A percentile compares a stretch with the other conserved stretches of the same genome.
Evolutionary conservation across 1,140 invertebrate genomes (phyloP).

Genomic region (Microplitis demolitor): DNA sequence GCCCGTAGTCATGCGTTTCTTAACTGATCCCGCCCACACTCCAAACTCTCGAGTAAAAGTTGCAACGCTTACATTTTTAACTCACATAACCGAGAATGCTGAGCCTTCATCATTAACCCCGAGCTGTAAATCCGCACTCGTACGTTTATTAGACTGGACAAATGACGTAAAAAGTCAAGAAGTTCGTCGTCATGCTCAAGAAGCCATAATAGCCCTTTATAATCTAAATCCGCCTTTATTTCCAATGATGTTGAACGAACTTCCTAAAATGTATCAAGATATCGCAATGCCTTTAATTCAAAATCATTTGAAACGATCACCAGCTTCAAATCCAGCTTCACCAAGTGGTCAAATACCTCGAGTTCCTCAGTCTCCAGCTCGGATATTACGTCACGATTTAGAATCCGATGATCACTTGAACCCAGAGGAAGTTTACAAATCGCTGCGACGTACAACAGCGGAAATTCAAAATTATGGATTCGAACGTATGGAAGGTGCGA

Average conservation of each 20-base stretch:
- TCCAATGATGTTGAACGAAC: slow-evolving; percentile 79
- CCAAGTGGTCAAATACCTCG: slow-evolving; percentile 59
- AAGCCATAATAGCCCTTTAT: slow-evolving; percentile 83
- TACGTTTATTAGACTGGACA: slow-evolving; percentile 70
- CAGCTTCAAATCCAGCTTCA: slow-evolving; percentile 61
- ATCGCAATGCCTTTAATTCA: slow-evolving; percentile 84
- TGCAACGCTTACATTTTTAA: slow-evolving; percentile 76
- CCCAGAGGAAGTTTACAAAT: slow-evolving; percentile 86
- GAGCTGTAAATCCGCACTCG: slow-evolving; percentile 68
- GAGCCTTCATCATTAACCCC: slow-evolving; percentile 58
- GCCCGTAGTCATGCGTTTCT: slow-evolving; percentile 72
- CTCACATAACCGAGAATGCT: slow-evolving; percentile 69
- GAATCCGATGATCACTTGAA: slow-evolving; percentile 68
- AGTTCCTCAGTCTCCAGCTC: slow-evolving; percentile 52
- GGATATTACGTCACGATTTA: slow-evolving; percentile 44
- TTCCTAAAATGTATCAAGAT: slow-evolving; percentile 83
- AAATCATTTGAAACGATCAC: slow-evolving; percentile 74
- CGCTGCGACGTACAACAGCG: slow-evolving; percentile 86
- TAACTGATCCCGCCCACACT: slow-evolving; percentile 88
- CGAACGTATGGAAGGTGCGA: slow-evolving; percentile 74
- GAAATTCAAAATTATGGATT: slow-evolving; percentile 91
- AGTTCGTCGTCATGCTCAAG: slow-evolving; percentile 77
- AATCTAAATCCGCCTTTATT: slow-evolving; percentile 88
- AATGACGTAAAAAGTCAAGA: slow-evolving; percentile 77
- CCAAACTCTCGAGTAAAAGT: slow-evolving; percentile 85